These are phyloP conservation scores for Norana najaformis DNA, from an alignment of 2,888 invertebrate genomes.

Conservation along the genomic window DNA sequence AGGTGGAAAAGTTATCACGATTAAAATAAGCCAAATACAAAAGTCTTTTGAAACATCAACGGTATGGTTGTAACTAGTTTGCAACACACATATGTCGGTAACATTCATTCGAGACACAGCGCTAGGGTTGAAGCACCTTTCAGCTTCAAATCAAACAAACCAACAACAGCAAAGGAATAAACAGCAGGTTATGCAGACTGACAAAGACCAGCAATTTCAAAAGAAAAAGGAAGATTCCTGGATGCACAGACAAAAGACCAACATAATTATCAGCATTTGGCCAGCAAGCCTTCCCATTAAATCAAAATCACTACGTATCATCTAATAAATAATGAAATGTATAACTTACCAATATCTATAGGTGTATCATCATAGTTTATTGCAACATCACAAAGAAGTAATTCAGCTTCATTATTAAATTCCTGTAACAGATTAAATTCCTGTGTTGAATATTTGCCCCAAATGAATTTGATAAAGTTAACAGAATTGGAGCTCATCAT, in stretches of 20 bases:
- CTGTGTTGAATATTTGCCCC: constrained; percentile 43
- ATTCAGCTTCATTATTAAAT: constrained; percentile 87
- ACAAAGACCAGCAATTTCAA: too few species aligned
- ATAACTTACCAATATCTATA: constrained; percentile 74
- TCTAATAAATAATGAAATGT: background rate
- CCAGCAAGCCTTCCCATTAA: background rate
- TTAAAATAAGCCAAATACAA: background rate
- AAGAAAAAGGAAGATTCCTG: background rate
- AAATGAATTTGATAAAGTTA: background rate
- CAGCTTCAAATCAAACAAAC: background rate
- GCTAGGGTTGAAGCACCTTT: background rate
- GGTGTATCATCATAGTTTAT: constrained; percentile 78
- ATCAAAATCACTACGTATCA: background rate
- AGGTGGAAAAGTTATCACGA: background rate
- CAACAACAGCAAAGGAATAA: background rate
- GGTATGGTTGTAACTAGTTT: background rate
- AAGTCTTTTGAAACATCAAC: background rate
- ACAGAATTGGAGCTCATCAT: background rate
- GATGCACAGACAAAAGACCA: background rate
- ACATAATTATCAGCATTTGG: background rate
- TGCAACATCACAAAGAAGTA: constrained; percentile 81
- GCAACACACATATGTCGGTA: background rate
- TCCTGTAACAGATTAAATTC: constrained; percentile 68
- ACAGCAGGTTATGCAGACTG: background rate
- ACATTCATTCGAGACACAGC: background rate